Conservation (phyloP, 2,797 vertebrate genomes). For the Chloroceryle inda region DNA sequence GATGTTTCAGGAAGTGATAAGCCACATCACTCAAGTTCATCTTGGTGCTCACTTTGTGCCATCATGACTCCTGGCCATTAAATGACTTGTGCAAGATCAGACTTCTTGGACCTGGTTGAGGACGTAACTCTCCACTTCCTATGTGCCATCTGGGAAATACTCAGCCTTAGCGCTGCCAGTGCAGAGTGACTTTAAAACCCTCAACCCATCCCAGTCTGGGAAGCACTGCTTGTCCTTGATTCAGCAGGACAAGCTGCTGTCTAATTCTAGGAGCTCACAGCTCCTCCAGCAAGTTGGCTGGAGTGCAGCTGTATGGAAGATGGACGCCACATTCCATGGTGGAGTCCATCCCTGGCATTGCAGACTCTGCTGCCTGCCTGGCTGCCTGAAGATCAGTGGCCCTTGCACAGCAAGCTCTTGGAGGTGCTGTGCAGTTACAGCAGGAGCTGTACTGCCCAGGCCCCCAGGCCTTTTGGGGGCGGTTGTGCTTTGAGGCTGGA, state of each 20-base stretch:
- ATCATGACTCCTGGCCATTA: fast-evolving
- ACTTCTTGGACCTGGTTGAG: neutral
- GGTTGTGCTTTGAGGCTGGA: neutral
- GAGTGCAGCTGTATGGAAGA: fast-evolving
- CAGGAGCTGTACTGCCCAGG: neutral
- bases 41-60: neutral
- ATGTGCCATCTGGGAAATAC: neutral
- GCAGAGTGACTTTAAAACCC: neutral
- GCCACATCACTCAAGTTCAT: neutral
- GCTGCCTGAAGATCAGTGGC: neutral
- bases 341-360: fast-evolving
- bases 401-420: fast-evolving
- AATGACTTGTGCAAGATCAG: fast-evolving
- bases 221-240: neutral
- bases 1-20: neutral
- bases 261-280: neutral
- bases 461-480: neutral
- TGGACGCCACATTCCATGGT: fast-evolving
- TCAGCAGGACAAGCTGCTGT: neutral
- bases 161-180: neutral
- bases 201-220: neutral
- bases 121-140: neutral
- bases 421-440: neutral
- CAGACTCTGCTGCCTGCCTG: neutral
- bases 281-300: fast-evolving